A percentile compares a stretch with the other conserved stretches of the same genome.
These are phyloP conservation scores for Sminthopsis crassicaudata DNA, from an alignment of 2,113 vertebrate species.

Conservation along the genomic window DNA sequence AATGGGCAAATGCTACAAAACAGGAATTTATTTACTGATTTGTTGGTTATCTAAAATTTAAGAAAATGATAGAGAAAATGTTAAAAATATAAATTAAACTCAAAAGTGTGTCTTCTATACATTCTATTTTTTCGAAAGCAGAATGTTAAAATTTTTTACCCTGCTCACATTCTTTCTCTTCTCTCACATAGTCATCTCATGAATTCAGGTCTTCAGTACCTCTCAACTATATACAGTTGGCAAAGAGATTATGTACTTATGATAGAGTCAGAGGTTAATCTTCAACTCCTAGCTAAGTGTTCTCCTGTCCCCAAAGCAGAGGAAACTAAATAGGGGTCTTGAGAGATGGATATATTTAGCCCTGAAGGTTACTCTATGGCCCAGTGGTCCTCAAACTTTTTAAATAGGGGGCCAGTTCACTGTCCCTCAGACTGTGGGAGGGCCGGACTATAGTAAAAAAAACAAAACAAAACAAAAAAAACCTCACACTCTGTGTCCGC, in stretches of 20 bases:
- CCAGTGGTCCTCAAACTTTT: too few species aligned
- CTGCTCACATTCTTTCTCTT: background rate
- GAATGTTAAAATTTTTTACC: background rate
- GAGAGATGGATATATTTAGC: background rate
- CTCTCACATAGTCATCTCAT: background rate
- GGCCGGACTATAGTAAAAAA: too few species aligned
- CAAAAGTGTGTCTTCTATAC: too few species aligned
- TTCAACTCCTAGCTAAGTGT: background rate
- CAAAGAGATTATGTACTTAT: background rate
- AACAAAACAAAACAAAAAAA: too few species aligned
- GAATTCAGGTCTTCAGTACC: background rate
- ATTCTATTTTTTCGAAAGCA: background rate
- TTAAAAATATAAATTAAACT: too few species aligned
- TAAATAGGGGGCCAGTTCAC: too few species aligned
- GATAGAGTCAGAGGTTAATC: background rate
- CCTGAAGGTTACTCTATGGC: too few species aligned
- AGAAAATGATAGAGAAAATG: background rate
- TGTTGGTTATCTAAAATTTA: background rate
- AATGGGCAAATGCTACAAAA: background rate
- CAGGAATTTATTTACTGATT: background rate
- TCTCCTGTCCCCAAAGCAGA: background rate
- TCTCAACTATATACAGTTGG: background rate
- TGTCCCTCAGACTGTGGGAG: too few species aligned
- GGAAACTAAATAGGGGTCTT: background rate
- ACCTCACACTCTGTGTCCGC: too few species aligned